phyloP scores from a whole-genome alignment of 2,797 vertebrate genomes.

The Sarcophilus harrisii region DNA sequence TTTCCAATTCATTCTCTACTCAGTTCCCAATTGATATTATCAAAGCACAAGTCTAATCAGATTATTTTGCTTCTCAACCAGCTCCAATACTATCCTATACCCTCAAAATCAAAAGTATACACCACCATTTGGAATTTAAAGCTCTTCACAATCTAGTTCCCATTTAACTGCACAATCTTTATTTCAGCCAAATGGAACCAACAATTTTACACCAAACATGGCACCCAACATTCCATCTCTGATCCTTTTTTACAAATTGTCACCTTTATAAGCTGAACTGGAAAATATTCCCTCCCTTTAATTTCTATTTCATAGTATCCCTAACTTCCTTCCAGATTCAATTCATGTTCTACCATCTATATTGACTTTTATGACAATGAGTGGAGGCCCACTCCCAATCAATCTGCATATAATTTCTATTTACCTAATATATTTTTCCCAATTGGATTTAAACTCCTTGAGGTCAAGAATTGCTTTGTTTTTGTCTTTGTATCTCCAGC shows the following conservation, averaged over 20 bases:
- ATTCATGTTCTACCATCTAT: not conserved
- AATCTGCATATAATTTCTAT: not conserved
- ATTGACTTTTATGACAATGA: not conserved
- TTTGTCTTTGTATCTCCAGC: not conserved
- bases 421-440: not conserved
- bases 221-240: not conserved
- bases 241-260: not conserved
- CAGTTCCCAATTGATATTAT: not conserved
- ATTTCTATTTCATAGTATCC: not conserved
- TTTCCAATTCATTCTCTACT: not conserved
- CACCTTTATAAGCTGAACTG: not conserved
- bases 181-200: not conserved
- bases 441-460: not conserved
- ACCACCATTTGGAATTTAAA: not conserved
- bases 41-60: not conserved
- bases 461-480: not conserved
- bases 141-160: not conserved
- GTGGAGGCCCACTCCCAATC: not conserved
- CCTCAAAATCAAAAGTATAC: not conserved
- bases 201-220: not conserved
- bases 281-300: not conserved
- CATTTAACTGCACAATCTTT: not conserved
- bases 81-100: not conserved
- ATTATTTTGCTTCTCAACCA: not conserved
- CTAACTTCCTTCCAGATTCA: not conserved